These are phyloP conservation scores for Sphenodon punctatus DNA, from an alignment of 2,797 vertebrate genomes.

Conservation along the genomic window DNA sequence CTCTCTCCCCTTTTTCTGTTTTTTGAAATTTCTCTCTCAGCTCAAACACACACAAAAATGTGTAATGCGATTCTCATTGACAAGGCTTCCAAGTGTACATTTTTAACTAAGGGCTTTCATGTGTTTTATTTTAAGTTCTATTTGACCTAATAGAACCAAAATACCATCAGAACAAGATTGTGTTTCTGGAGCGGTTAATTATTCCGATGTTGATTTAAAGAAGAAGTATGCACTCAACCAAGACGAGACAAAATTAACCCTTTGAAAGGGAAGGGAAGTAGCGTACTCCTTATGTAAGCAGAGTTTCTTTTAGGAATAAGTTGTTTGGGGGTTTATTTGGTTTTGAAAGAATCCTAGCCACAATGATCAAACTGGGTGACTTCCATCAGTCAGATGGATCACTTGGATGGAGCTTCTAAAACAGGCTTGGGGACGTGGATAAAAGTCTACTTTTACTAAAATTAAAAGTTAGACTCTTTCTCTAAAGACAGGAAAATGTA, in stretches of 20 bases:
- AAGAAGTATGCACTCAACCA: neutral
- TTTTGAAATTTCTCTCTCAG: neutral
- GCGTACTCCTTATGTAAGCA: conserved; percentile 6
- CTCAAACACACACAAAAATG: conserved; percentile 6
- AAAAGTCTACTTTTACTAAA: conserved; percentile 6
- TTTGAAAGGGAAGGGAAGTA: conserved; percentile 15
- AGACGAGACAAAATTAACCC: neutral
- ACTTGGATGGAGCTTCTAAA: no score
- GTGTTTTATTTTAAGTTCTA: conserved; percentile 11
- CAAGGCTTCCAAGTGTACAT: conserved; percentile 41
- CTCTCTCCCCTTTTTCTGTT: neutral
- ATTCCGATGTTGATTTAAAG: conserved; percentile 39
- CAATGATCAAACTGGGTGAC: neutral
- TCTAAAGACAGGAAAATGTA: neutral
- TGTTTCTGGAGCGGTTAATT: conserved; percentile 21
- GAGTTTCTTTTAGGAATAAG: no score
- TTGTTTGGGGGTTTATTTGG: neutral
- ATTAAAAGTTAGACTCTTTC: neutral
- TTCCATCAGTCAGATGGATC: no score
- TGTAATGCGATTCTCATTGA: conserved; percentile 14
- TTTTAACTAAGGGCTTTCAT: conserved; percentile 54
- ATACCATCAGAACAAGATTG: neutral
- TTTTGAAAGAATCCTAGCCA: neutral
- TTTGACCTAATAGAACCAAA: conserved; percentile 32
- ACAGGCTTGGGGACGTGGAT: neutral